Percentiles rank a stretch among this genome's conserved stretches.
Conservation (phyloP, 2,888 invertebrate genomes). For the Erannis defoliaria region DNA sequence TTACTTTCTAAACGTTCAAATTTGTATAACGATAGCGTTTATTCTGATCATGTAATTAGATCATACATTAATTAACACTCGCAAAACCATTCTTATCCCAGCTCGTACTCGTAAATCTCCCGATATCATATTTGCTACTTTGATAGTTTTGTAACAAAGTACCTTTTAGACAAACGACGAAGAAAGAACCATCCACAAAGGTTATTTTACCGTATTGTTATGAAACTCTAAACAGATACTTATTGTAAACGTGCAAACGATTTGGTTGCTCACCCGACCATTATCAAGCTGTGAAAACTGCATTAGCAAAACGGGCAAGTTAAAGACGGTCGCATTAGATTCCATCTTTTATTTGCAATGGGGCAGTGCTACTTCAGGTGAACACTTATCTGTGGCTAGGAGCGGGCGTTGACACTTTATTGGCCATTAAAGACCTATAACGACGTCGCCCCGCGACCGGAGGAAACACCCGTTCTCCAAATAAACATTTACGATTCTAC, state of each 20-base stretch:
- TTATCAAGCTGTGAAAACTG: conserved; percentile 36
- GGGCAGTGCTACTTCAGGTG: conserved; percentile 66
- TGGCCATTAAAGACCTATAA: conserved; percentile 83
- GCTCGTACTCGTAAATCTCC: no score
- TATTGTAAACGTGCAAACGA: conserved; percentile 15
- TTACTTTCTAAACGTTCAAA: no score
- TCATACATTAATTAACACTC: no score
- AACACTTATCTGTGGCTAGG: conserved; percentile 69
- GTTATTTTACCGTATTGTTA: conserved; percentile 16
- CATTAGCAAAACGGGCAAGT: conserved; percentile 32
- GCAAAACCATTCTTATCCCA: background rate
- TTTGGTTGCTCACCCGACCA: conserved; percentile 16
- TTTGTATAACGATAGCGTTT: no score
- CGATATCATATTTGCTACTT: background rate
- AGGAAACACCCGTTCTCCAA: conserved; percentile 72
- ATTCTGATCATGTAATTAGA: no score
- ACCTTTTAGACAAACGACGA: background rate
- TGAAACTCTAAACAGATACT: conserved; percentile 14
- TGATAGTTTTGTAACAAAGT: conserved; percentile 2
- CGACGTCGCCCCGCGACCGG: conserved; percentile 73
- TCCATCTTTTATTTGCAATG: conserved; percentile 44
- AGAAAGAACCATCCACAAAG: conserved; percentile 5
- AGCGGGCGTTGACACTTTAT: conserved; percentile 80
- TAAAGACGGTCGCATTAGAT: conserved; percentile 39
- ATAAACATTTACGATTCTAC: conserved; percentile 82